Percentiles rank a stretch among this genome's conserved stretches.
Conservation (phyloP, 2,113 vertebrate genomes). For the Rhombomys opimus region DNA sequence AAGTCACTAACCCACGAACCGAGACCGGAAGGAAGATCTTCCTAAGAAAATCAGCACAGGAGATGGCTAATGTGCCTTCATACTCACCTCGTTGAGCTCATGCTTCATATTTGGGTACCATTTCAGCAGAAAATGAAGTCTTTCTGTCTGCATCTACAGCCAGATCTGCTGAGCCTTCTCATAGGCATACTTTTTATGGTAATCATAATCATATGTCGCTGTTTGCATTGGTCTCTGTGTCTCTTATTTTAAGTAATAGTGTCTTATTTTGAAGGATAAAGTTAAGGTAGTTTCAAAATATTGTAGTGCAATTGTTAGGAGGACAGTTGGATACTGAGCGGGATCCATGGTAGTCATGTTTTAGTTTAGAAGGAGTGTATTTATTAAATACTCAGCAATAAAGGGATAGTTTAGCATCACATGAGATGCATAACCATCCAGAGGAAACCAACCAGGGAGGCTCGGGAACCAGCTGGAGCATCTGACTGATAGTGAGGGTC, state of each 20-base stretch:
- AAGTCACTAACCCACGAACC: background rate
- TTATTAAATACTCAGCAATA: background rate
- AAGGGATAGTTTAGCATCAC: background rate
- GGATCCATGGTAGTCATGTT: background rate
- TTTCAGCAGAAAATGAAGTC: background rate
- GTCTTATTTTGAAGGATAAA: background rate
- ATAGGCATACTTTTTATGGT: background rate
- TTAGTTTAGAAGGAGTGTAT: background rate
- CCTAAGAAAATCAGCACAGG: background rate
- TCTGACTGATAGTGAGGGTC: background rate
- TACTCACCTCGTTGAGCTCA: background rate
- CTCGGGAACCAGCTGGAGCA: background rate
- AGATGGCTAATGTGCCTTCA: background rate
- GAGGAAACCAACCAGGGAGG: background rate
- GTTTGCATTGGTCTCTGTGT: background rate
- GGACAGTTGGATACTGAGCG: background rate
- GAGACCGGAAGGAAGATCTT: background rate
- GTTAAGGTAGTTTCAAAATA: constrained; percentile 11
- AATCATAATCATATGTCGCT: background rate
- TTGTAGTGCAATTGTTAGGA: background rate
- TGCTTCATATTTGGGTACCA: background rate
- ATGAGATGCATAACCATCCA: background rate
- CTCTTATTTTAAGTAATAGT: background rate
- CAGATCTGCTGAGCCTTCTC: background rate
- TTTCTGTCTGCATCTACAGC: background rate